phyloP scores from a whole-genome alignment of 2,888 invertebrate species.

The Dichetophora obliterata region DNA sequence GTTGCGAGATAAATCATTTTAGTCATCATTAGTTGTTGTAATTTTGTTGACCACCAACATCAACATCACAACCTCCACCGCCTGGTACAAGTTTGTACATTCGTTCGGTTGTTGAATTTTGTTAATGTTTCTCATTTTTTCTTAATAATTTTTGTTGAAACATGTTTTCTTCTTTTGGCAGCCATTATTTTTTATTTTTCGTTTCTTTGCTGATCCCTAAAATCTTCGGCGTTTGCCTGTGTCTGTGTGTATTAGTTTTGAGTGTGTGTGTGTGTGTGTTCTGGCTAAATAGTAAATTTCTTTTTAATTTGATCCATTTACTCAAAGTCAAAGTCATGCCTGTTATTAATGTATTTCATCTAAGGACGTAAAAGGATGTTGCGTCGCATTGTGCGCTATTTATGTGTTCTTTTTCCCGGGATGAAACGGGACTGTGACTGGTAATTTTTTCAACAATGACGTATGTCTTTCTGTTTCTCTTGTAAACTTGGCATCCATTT shows the following conservation, averaged over 20 bases:
- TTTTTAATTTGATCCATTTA: slow-evolving; percentile 65
- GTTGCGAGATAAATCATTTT: slow-evolving; percentile 64
- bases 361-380: neutral
- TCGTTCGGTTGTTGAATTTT: neutral
- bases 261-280: slow-evolving; percentile 36
- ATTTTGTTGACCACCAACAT: slow-evolving; percentile 8
- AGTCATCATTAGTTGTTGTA: slow-evolving; percentile 62
- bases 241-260: too few species aligned
- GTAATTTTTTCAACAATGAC: slow-evolving; percentile 49
- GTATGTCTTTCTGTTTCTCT: too few species aligned
- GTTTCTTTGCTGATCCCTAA: slow-evolving; percentile 32
- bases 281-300: slow-evolving; percentile 64
- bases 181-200: slow-evolving; percentile 47
- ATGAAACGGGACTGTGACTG: neutral
- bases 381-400: neutral
- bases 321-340: slow-evolving; percentile 65
- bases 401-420: neutral
- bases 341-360: slow-evolving; percentile 56
- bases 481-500: too few species aligned
- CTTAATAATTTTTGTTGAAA: slow-evolving; percentile 28
- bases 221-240: neutral
- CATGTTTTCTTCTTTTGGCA: slow-evolving; percentile 17
- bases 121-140: slow-evolving; percentile 22
- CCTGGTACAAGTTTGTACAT: neutral
- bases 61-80: neutral